Percentiles rank a stretch among this genome's conserved stretches.
Conservation (phyloP, 2,797 vertebrate genomes). For the Gallirallus australis region DNA sequence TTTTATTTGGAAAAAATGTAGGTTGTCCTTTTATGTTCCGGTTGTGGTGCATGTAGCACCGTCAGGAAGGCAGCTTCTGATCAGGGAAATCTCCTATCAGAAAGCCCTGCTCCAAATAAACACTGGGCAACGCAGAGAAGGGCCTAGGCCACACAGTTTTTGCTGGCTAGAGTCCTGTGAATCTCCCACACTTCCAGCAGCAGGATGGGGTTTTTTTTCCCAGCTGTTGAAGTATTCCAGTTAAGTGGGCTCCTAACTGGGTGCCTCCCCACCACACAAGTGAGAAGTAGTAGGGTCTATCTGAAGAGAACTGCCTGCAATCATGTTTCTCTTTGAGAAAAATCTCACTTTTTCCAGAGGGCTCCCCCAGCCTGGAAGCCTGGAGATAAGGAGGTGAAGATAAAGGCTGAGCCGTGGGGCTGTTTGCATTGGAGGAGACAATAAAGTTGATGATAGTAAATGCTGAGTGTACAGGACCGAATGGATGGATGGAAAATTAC, state of each 20-base stretch:
- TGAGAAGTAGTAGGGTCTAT: conserved; percentile 37
- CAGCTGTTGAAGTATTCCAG: background rate
- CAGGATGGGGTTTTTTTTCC: background rate
- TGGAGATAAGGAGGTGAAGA: conserved; percentile 61
- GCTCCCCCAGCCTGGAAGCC: conserved; percentile 65
- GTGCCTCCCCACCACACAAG: background rate
- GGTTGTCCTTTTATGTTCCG: accelerated
- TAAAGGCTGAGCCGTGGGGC: conserved; percentile 32
- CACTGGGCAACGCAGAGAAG: background rate
- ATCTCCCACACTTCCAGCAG: background rate
- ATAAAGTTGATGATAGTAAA: conserved; percentile 67
- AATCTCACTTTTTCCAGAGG: conserved; percentile 69
- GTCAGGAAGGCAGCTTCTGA: background rate
- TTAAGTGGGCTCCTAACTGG: background rate
- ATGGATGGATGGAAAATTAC: conserved; percentile 67
- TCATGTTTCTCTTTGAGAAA: conserved; percentile 42
- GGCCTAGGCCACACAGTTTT: background rate
- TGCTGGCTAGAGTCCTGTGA: background rate
- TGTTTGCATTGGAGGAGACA: conserved; percentile 73
- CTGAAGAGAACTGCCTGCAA: conserved; percentile 40
- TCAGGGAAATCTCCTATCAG: background rate
- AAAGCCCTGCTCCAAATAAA: background rate
- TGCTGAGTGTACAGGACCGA: conserved; percentile 62
- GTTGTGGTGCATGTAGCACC: background rate
- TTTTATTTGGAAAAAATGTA: background rate